Base-by-base conservation (phyloP, 2,113 vertebrate genomes). In the Nerophis lumbriciformis region DNA sequence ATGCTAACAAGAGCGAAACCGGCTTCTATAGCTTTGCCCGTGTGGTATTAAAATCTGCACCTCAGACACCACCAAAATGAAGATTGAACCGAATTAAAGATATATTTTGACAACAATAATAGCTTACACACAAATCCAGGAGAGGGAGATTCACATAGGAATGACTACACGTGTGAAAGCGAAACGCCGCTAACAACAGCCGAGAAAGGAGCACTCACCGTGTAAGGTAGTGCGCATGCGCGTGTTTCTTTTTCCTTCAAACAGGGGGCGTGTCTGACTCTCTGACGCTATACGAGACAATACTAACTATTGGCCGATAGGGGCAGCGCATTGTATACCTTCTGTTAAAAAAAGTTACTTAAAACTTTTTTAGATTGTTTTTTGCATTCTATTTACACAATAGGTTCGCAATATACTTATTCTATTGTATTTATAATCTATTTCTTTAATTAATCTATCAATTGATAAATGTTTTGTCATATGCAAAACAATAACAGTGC, bases 141-240 rank as follows among this genome's bases (percentile, higher is more conserved):
- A 49, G 19, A 57, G 49, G 62, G 47, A 60, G 77, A 79, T 86
- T 82, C 68, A 78, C 81, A 80, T 80, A 80, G 62, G 73, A 86
- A 75, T 62, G 45, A 57, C 36, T 86, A 59, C 90, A 91, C 91
- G 90, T 91, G 90, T 85, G 67, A 70, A 69, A 52, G 63, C 53
- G n/a, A 75, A 69, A 64, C 77, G 80, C 81, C 85, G 88, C 81
- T 85, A 85, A 78, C 86, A 87, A 85, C 83, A 83, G 70, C 63
- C 45, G 69, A 15, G 61, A 69, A 35, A 57, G 49, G 68, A 38
- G 68, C 70, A 66, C 72, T 14, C 76, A 75, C 72, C 19, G 73
- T 53, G 76, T 42, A 79, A 28, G 86, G 86, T 89, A 87, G 71
- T 47, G 66, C 76, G 21, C 19, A 28, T 15, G 66, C 75, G 69